These are phyloP conservation scores for Podiceps cristatus DNA, from an alignment of 2,113 vertebrate species.

Conservation along the genomic window DNA sequence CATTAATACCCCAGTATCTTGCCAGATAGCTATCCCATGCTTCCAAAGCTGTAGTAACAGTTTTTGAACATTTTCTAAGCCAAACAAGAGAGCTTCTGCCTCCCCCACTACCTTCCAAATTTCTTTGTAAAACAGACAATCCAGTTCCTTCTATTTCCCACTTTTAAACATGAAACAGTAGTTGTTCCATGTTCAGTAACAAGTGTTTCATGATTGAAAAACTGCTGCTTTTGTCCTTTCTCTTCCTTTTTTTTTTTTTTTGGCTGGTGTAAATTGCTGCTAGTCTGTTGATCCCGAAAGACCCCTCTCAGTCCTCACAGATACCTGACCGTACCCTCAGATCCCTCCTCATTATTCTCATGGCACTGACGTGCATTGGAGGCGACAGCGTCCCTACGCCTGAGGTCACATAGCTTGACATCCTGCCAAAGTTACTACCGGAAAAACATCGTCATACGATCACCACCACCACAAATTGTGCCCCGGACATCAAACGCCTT, in stretches of 20 bases:
- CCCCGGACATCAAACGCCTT: not conserved
- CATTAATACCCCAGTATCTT: not conserved
- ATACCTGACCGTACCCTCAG: not conserved
- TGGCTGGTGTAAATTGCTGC: not conserved
- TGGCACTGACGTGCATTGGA: fast-evolving
- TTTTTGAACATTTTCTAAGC: not conserved
- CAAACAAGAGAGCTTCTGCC: not conserved
- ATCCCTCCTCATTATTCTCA: not conserved
- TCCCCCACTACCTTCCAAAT: not conserved
- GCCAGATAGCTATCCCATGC: not conserved
- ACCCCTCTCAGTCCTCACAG: not conserved
- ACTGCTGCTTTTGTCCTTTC: too few relatives aligned
- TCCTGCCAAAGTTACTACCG: not conserved
- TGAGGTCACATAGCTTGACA: too few relatives aligned
- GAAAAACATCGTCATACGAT: not conserved
- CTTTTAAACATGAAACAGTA: not conserved
- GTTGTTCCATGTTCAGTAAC: not conserved
- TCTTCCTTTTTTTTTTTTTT: too few relatives aligned
- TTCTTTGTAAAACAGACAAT: not conserved
- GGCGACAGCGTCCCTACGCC: not conserved
- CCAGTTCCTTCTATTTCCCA: not conserved
- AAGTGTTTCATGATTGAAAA: not conserved
- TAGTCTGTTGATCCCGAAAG: not conserved
- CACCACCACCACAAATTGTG: too few relatives aligned
- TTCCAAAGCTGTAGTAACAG: not conserved